These are phyloP conservation scores for Entomobrya multifasciata DNA, from an alignment of 2,888 invertebrate species.

Conservation along the genomic window DNA sequence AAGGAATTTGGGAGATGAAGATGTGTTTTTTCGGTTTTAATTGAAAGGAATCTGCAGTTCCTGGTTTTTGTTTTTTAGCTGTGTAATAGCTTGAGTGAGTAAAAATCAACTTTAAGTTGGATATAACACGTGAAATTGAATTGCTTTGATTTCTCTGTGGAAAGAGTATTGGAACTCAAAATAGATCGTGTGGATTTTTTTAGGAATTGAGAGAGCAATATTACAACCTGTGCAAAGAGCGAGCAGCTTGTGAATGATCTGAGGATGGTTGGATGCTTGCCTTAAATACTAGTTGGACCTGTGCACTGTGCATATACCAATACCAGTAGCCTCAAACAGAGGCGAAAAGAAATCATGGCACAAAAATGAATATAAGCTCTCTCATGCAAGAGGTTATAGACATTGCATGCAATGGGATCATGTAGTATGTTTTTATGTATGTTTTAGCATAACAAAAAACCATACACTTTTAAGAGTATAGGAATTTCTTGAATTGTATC, in stretches of 20 bases:
- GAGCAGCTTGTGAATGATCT: constrained; percentile 65
- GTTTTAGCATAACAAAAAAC: too few relatives aligned
- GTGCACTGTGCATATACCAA: too few relatives aligned
- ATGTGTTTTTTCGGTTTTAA: not conserved
- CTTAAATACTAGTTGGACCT: constrained; percentile 41
- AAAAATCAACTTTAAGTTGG: not conserved
- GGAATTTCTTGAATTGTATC: not conserved
- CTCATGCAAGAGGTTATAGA: too few relatives aligned
- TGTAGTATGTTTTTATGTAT: too few relatives aligned
- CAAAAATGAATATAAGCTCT: too few relatives aligned
- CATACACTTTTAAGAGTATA: too few relatives aligned
- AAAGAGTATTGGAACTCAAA: constrained; percentile 28
- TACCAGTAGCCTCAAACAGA: too few relatives aligned
- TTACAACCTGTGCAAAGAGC: constrained; percentile 59
- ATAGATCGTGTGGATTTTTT: constrained; percentile 17
- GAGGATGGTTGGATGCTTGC: not conserved
- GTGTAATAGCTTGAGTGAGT: not conserved
- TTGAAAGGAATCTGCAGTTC: constrained; percentile 59
- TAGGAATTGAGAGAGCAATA: constrained; percentile 20
- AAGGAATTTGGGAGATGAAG: constrained; percentile 53
- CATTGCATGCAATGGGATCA: too few relatives aligned
- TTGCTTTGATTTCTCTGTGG: constrained; percentile 5
- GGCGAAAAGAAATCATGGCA: too few relatives aligned
- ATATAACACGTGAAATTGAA: not conserved
- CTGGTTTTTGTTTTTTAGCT: not conserved